A percentile compares a stretch with the other conserved stretches of the same genome.
Conservation (phyloP, 2,888 invertebrate species). For the Deroplatys truncata region DNA sequence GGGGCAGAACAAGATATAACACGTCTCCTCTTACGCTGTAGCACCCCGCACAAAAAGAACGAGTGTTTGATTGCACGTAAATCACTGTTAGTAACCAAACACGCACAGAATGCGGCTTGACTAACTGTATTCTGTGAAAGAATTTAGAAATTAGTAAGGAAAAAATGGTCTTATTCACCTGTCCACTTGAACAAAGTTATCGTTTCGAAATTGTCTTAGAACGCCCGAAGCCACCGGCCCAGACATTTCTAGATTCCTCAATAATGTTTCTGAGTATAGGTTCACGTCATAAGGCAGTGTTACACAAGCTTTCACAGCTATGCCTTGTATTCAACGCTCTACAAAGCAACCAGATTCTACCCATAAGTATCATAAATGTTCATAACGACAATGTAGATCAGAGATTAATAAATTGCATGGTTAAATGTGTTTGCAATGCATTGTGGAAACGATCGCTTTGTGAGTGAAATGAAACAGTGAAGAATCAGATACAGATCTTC, state of each 20-base stretch:
- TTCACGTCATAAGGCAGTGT: too few relatives aligned
- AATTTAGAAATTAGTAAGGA: background rate
- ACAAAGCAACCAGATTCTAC: too few relatives aligned
- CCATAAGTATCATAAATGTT: too few relatives aligned
- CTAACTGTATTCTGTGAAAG: background rate
- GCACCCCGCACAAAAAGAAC: background rate
- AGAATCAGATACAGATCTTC: too few relatives aligned
- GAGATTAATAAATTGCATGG: too few relatives aligned
- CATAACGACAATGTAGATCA: too few relatives aligned
- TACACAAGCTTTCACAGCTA: too few relatives aligned
- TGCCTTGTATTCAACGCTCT: too few relatives aligned
- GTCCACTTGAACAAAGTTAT: background rate
- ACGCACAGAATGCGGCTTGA: background rate
- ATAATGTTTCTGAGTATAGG: background rate
- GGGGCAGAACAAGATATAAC: background rate
- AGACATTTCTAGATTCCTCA: background rate
- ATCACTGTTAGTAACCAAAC: background rate
- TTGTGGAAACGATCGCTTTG: too few relatives aligned
- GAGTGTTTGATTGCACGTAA: background rate
- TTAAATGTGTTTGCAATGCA: too few relatives aligned
- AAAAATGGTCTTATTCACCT: background rate
- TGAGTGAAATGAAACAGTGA: too few relatives aligned
- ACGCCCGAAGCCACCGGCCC: background rate
- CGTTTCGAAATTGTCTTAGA: background rate
- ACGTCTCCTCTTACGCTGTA: background rate